phyloP scores from a whole-genome alignment of 2,113 vertebrate genomes.

The Carassius gibelio region DNA sequence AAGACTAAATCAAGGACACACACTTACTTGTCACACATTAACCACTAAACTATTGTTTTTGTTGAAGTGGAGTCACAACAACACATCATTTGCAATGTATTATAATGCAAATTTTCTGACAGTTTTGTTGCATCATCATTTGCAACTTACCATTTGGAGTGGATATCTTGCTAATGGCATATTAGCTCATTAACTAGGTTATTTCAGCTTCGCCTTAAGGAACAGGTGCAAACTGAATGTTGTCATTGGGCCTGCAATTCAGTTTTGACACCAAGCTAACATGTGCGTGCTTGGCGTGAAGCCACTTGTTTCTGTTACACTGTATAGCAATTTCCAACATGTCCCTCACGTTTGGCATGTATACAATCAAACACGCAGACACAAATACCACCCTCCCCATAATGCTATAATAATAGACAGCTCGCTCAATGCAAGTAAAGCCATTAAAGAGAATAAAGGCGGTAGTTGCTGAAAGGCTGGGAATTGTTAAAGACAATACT shows the following conservation, averaged over 20 bases:
- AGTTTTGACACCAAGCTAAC: not conserved
- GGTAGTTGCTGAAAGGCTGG: constrained; percentile 69
- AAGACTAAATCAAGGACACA: not conserved
- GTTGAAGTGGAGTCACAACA: not conserved
- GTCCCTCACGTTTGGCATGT: not conserved
- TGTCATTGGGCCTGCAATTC: not conserved
- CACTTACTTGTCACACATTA: not conserved
- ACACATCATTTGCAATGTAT: constrained; percentile 13
- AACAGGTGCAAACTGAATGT: constrained; percentile 32
- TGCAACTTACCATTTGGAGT: constrained; percentile 17
- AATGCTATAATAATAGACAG: constrained; percentile 72
- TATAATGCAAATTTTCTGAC: constrained; percentile 17
- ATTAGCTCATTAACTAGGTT: not conserved
- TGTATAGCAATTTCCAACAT: constrained; percentile 43
- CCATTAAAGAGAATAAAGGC: constrained; percentile 77
- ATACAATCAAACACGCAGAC: constrained; percentile 45
- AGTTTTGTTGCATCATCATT: constrained; percentile 33
- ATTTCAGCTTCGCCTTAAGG: not conserved
- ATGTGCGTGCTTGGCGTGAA: constrained; percentile 9
- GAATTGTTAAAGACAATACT: constrained; percentile 77
- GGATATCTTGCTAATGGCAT: constrained; percentile 7
- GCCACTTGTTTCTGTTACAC: constrained; percentile 38
- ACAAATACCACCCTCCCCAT: constrained; percentile 64
- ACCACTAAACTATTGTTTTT: constrained; percentile 4
- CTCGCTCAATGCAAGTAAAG: constrained; percentile 72